A percentile compares a stretch with the other conserved stretches of the same genome.
Evolutionary conservation across 64 coral and sea anemone genomes (phyloP).

Genomic region (Hydrozoanthus tunicans): DNA sequence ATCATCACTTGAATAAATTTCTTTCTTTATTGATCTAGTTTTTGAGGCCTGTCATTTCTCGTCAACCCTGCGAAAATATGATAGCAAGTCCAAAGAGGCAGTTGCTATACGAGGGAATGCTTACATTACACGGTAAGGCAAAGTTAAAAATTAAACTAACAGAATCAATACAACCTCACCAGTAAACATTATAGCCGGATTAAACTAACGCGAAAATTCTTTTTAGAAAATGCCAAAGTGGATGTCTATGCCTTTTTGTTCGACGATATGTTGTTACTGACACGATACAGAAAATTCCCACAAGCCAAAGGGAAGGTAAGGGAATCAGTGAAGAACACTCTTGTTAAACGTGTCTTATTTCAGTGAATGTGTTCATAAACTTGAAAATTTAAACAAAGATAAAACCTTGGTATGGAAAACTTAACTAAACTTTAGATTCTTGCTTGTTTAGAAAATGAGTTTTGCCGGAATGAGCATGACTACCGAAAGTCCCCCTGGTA

Average conservation of each 20-base stretch:
- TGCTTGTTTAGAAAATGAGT: slow-evolving; percentile 69
- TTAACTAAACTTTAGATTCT: neutral
- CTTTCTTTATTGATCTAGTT: slow-evolving; percentile 68
- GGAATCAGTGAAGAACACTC: too few relatives aligned
- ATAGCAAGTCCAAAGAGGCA: slow-evolving; percentile 90
- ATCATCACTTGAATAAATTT: too few relatives aligned
- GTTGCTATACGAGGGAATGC: slow-evolving; percentile 85
- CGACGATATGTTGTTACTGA: slow-evolving; percentile 95
- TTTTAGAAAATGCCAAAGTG: slow-evolving; percentile 94
- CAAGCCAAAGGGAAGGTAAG: slow-evolving; percentile 81
- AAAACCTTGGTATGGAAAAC: too few relatives aligned
- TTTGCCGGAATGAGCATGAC: slow-evolving; percentile 72
- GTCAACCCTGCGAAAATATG: slow-evolving; percentile 88
- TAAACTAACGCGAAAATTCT: neutral
- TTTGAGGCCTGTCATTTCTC: slow-evolving; percentile 72
- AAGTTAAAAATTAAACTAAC: neutral
- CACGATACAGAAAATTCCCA: slow-evolving; percentile 76
- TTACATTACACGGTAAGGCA: slow-evolving; percentile 72
- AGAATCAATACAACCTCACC: neutral
- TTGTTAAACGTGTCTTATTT: too few relatives aligned
- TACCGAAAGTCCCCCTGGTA: slow-evolving; percentile 71
- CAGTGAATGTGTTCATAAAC: too few relatives aligned
- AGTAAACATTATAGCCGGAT: too few relatives aligned
- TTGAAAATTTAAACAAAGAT: too few relatives aligned
- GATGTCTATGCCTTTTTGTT: slow-evolving; percentile 96